Conservation (phyloP, 2,888 invertebrate genomes). For the Bedellia somnulentella region DNA sequence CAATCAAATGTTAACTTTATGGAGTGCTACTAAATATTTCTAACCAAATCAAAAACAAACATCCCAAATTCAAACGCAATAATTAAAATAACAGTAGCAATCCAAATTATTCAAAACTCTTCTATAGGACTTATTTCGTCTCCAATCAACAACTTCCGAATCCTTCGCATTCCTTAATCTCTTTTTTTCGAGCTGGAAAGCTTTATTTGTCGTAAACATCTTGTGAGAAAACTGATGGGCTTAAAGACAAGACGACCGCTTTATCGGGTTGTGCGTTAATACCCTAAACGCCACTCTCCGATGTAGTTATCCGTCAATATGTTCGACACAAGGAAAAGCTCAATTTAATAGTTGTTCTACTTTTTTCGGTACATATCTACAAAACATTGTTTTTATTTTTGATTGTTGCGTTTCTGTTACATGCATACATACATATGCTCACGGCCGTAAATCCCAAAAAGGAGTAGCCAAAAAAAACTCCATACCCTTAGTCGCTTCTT, state of each 20-base stretch:
- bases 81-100: not conserved
- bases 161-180: constrained; percentile 14
- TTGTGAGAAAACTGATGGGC: constrained; percentile 18
- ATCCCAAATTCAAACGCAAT: not conserved
- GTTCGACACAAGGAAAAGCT: no score
- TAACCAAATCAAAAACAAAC: not conserved
- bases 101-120: not conserved
- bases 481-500: no score
- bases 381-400: no score
- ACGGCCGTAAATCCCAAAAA: no score
- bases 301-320: constrained; percentile 17
- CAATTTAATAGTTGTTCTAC: no score
- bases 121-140: constrained; percentile 7
- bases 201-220: constrained; percentile 20
- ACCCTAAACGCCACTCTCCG: constrained; percentile 14
- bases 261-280: constrained; percentile 24
- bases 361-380: no score
- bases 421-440: no score
- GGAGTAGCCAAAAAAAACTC: no score
- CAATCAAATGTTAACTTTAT: not conserved
- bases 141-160: constrained; percentile 13
- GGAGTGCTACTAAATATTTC: not conserved
- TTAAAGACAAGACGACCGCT: constrained; percentile 15
- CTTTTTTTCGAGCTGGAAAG: constrained; percentile 16
- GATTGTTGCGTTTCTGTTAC: no score